Evolutionary conservation across 1,140 invertebrate genomes (phyloP), one percentile per base, ranked within the genome.

Genomic region (Drosophila pseudoananassae): DNA sequence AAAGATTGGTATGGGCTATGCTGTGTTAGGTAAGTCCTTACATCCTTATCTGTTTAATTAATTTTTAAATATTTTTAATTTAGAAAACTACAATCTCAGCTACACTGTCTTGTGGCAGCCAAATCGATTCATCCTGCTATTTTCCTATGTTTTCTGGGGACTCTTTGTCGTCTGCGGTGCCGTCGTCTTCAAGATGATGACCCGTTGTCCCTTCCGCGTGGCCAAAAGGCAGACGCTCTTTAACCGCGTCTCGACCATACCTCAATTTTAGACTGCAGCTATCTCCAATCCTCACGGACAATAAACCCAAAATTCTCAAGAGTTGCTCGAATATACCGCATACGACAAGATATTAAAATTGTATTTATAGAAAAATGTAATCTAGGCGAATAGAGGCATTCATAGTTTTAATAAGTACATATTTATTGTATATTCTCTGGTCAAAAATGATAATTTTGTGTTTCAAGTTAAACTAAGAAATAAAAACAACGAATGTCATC

Each of bases 1-100:
- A 8, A 93, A 96, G 65, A 97, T 98, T 91, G 98, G 97, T 14
- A 98, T 96, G 92, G 97, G 97, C 38, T 94, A 95, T 70, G 96
- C 96, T 4, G 92, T 97, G 55, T 93, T 98, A 63, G 95, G 97
- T 98, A 94, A 93, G 92, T 90, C 1, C n/a, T 15, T 6, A 12
- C 8, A 38, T 29, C 5, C 14, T 17, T 3, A 17, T 59, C 1
- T n/a, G 2, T 20, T 4, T n/a, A 27, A 49, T 10, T 17, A 6
- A 20, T 2, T 17, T 25, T 3, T 8, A 23, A 9, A 8, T 14
- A 17, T 38, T 4, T 4, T 20, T 1, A 17, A 55, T 89, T n/a
- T 40, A 91, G 90, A 91, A 51, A 90, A 91, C 51, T 76, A 79
- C 46, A 76, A 90, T 29, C 61, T 91, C 0, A 79, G 75, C 12